Conservation (phyloP, 2,113 vertebrate genomes). For the Boulengeromyrus knoepffleri region DNA sequence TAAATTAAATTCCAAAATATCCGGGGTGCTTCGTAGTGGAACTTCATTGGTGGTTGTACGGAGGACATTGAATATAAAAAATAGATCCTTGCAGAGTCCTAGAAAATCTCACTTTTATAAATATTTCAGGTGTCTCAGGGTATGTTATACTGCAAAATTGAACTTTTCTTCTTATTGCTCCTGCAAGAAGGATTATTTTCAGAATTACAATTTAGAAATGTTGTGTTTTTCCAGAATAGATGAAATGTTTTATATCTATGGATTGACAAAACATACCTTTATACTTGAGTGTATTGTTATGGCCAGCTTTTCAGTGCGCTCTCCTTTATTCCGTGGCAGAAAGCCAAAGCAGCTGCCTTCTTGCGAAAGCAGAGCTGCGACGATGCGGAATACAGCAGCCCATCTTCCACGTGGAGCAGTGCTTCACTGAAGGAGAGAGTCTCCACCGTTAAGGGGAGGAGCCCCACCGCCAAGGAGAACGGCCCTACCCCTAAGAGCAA, state of each 20-base stretch:
- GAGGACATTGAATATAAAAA: neutral
- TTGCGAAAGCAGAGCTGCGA: constrained; percentile 63
- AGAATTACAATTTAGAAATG: neutral
- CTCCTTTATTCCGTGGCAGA: constrained; percentile 46
- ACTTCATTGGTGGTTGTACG: neutral
- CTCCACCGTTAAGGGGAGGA: constrained; percentile 42
- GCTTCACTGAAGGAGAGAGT: constrained; percentile 28
- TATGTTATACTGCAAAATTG: neutral
- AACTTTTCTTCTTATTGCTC: neutral
- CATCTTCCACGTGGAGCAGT: constrained; percentile 25
- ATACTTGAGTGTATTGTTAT: neutral
- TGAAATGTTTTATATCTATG: neutral
- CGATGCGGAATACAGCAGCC: constrained; percentile 50
- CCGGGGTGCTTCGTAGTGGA: neutral
- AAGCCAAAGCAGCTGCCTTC: constrained; percentile 62
- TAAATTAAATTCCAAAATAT: neutral
- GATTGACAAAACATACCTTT: neutral
- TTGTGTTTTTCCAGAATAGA: neutral
- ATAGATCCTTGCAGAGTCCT: neutral
- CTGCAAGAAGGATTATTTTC: neutral
- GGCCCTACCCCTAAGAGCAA: constrained; percentile 35
- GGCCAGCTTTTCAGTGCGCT: neutral
- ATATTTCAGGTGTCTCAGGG: neutral
- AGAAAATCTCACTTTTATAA: neutral
- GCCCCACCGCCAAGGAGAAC: constrained; percentile 34